A percentile compares a stretch with the other conserved stretches of the same genome.
Conservation (phyloP, 2,888 invertebrate genomes). For the Conomelus anceps region DNA sequence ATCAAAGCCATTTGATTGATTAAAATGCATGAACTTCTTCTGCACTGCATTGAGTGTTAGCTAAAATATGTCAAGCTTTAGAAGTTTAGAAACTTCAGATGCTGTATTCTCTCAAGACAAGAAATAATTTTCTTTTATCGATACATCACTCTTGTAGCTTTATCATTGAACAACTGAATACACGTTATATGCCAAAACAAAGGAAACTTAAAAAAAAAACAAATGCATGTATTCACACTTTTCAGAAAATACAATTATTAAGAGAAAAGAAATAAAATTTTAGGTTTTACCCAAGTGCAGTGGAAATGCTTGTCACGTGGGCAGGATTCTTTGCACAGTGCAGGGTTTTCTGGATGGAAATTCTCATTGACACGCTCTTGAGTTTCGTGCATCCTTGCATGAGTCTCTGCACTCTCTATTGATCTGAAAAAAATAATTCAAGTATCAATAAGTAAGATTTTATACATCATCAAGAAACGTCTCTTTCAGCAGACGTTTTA, state of each 20-base stretch:
- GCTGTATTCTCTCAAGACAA: no score
- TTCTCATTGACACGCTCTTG: constrained; percentile 80
- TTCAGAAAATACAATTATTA: background rate
- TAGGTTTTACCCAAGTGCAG: constrained; percentile 70
- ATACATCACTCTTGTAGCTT: no score
- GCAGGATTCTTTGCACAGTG: constrained; percentile 57
- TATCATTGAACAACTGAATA: background rate
- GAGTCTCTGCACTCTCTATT: constrained; percentile 59
- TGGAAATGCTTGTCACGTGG: constrained; percentile 80
- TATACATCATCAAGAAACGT: no score
- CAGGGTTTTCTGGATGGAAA: constrained; percentile 57
- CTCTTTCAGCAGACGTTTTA: no score
- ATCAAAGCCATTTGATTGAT: no score
- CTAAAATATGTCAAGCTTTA: no score
- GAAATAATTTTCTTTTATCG: no score
- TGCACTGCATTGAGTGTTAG: no score
- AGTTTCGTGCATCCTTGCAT: constrained; percentile 80
- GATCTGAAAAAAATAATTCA: constrained; percentile 29
- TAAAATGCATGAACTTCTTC: no score
- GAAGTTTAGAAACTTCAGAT: no score
- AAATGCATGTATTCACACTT: background rate
- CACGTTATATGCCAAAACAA: background rate
- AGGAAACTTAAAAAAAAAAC: background rate
- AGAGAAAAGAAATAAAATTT: background rate
- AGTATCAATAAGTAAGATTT: no score